These are phyloP conservation scores for Junonia oenone DNA, from an alignment of 2,888 invertebrate species.

Conservation along the genomic window DNA sequence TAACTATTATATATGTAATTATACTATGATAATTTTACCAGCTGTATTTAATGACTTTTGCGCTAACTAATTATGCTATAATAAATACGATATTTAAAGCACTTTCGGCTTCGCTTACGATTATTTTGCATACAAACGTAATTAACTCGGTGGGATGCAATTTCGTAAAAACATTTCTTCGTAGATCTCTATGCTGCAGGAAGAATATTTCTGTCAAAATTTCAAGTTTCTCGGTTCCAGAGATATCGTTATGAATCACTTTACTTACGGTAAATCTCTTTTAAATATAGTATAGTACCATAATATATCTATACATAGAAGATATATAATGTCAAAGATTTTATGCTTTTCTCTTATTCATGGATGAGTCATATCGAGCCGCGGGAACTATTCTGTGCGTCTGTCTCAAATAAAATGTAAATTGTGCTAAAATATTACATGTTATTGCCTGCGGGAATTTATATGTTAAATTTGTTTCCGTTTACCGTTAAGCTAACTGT, in stretches of 20 bases:
- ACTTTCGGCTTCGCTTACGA: too few species aligned
- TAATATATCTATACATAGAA: too few species aligned
- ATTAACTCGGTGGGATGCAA: too few species aligned
- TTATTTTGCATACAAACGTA: too few species aligned
- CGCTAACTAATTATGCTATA: too few species aligned
- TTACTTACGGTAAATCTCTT: too few species aligned
- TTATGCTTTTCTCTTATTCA: neutral
- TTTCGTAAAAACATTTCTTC: too few species aligned
- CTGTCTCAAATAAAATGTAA: neutral
- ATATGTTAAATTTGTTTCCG: neutral
- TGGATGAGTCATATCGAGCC: slow-evolving; percentile 1
- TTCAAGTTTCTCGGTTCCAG: too few species aligned
- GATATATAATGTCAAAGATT: neutral
- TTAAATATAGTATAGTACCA: too few species aligned
- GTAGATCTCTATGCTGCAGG: too few species aligned
- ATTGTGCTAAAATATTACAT: neutral
- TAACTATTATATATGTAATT: neutral
- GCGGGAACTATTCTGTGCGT: neutral
- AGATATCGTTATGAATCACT: neutral
- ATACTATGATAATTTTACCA: neutral
- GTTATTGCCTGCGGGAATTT: neutral
- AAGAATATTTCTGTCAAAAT: too few species aligned
- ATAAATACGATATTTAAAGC: too few species aligned
- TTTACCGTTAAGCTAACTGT: neutral
- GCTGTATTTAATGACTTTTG: neutral